Conservation (phyloP, 2,113 vertebrate species). For the Heterocephalus glaber region DNA sequence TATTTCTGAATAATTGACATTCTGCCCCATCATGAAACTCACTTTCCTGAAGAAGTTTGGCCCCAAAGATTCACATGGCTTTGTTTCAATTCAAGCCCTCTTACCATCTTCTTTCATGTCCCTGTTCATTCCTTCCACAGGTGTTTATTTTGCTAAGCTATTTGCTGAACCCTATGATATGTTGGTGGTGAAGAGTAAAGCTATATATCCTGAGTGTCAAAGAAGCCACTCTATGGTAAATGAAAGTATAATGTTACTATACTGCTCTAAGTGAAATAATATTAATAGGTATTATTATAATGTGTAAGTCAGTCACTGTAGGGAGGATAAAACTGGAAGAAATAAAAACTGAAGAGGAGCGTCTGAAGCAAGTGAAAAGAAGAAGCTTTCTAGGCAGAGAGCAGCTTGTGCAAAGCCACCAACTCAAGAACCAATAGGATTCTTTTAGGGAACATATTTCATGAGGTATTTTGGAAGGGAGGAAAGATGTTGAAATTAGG, state of each 20-base stretch:
- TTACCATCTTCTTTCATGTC: background rate
- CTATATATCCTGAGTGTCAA: background rate
- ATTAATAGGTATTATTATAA: background rate
- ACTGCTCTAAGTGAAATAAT: background rate
- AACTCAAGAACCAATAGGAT: background rate
- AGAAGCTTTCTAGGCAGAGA: background rate
- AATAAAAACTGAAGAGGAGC: background rate
- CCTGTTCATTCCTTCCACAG: background rate
- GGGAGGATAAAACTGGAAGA: background rate
- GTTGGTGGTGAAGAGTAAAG: background rate
- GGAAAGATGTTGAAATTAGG: background rate
- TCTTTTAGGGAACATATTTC: background rate
- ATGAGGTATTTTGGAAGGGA: background rate
- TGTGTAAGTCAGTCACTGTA: background rate
- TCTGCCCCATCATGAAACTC: background rate
- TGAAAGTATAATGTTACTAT: background rate
- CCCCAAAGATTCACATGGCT: background rate
- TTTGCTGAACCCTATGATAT: background rate
- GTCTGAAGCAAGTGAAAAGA: background rate
- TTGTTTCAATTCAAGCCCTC: background rate
- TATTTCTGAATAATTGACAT: slow-evolving; percentile 26
- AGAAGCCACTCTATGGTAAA: background rate
- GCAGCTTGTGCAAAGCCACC: background rate
- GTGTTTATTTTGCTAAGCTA: background rate
- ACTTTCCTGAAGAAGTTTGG: background rate